Base-by-base conservation (phyloP, 1,140 invertebrate genomes). In the Fopius arisanus region DNA sequence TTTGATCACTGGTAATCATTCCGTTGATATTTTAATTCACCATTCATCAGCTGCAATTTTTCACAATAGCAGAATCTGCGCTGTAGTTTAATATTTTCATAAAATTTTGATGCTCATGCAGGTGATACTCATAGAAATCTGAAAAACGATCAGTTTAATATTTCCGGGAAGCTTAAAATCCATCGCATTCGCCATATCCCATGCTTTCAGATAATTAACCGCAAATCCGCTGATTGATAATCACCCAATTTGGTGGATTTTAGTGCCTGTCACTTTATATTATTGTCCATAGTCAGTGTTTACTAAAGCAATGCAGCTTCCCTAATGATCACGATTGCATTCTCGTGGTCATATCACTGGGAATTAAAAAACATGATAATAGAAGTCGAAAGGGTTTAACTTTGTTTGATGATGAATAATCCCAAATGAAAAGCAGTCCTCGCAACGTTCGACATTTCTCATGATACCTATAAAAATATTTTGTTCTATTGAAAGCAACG, bases 241-340 rank as follows among this genome's bases (percentile, higher is more conserved):
- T 21, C 23, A 26, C 10, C 23, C 14, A 21, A 28, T 12, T 59
- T 26, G 3, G 16, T 19, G 5, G 37, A 41, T 23, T 29, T 66
- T 72, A 72, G 63, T 72, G 70, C 70, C 31, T 72, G 70, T 51
- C 37, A 51, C 67, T 66, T 67, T 72, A 63, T 40, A 66, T 72
- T 33, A 28, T 65, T 72, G 70, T 65, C 41, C 70, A 33, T 72
- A 72, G 70, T 16, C 41, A 33, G 21, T 72, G 65, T 33, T 43
- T 62, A 33, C 14, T 14, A 65, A 68, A 23, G 9, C 21, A 43
- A 71, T 33, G 62, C n/a, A 71, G 14, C 16, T 59, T 23, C n/a
- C 19, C 10, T 31, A 59, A 41, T 65, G 28, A 65, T 26, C 59
- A 62, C 33, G 70, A 72, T 66, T 29, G 70, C 70, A 65, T 70